These are phyloP conservation scores for Zapus hudsonius DNA, from an alignment of 2,113 vertebrate genomes.

Conservation along the genomic window DNA sequence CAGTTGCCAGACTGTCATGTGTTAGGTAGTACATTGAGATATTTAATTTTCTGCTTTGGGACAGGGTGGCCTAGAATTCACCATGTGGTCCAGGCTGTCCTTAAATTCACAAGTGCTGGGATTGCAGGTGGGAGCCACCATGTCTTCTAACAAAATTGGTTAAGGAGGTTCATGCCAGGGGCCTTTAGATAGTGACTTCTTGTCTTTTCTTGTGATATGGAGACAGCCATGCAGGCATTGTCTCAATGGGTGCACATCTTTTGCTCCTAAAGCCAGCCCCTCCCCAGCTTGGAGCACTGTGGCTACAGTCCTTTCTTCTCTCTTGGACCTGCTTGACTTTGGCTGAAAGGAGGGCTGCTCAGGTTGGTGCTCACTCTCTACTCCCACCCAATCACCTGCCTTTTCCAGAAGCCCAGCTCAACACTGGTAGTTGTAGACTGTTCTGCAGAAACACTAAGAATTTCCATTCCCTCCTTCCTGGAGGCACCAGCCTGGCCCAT, in stretches of 20 bases:
- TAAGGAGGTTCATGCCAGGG: background rate
- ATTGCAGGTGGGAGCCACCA: too few relatives aligned
- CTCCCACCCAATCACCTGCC: background rate
- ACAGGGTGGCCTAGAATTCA: background rate
- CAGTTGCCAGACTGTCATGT: background rate
- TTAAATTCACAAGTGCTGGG: background rate
- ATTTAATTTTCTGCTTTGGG: background rate
- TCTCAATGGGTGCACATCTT: background rate
- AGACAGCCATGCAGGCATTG: background rate
- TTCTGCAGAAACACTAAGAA: constrained; percentile 14
- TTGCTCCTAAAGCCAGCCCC: background rate
- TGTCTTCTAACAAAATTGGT: background rate
- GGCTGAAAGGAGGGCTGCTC: background rate
- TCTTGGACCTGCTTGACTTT: background rate
- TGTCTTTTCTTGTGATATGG: background rate
- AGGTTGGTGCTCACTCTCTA: background rate
- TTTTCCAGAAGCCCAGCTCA: background rate
- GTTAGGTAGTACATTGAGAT: too few relatives aligned
- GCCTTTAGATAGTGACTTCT: background rate
- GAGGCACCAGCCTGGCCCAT: background rate
- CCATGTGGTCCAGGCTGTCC: background rate
- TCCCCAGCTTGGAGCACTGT: background rate
- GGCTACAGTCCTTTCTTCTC: background rate
- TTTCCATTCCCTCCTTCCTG: constrained; percentile 35
- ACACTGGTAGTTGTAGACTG: background rate